These are phyloP conservation scores for Sarcophilus harrisii DNA, from an alignment of 2,797 vertebrate genomes.

Conservation along the genomic window DNA sequence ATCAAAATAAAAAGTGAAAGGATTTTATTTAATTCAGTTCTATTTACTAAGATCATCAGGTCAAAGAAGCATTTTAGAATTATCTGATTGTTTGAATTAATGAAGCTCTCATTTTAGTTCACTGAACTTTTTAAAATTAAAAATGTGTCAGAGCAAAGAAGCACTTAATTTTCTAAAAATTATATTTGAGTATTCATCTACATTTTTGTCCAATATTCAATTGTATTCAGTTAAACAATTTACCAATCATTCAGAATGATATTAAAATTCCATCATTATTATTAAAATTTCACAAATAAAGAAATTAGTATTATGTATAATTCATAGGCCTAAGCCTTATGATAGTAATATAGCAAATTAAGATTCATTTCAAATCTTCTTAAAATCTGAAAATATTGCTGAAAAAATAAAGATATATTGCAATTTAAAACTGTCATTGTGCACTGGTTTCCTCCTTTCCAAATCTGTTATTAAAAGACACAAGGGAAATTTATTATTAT, in stretches of 20 bases:
- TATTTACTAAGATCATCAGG: background rate
- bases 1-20: background rate
- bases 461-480: background rate
- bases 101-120: background rate
- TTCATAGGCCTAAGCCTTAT: constrained; percentile 47
- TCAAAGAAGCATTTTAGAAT: constrained; percentile 39
- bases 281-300: constrained; percentile 69
- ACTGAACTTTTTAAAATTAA: constrained; percentile 47
- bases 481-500: constrained; percentile 25
- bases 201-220: constrained; percentile 56
- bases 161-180: constrained; percentile 52
- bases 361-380: constrained; percentile 44
- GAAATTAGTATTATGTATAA: constrained; percentile 66
- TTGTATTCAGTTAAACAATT: constrained; percentile 46
- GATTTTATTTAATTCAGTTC: background rate
- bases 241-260: constrained; percentile 48
- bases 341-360: constrained; percentile 27
- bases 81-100: constrained; percentile 26
- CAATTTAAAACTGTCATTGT: constrained; percentile 1
- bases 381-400: constrained; percentile 3
- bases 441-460: background rate
- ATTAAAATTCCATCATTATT: constrained; percentile 56
- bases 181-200: constrained; percentile 37
- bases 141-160: constrained; percentile 30
- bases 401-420: background rate